Percentiles rank a stretch among this genome's conserved stretches.
These are phyloP conservation scores for Mungos mungo DNA, from an alignment of 2,113 vertebrate genomes.

Conservation along the genomic window DNA sequence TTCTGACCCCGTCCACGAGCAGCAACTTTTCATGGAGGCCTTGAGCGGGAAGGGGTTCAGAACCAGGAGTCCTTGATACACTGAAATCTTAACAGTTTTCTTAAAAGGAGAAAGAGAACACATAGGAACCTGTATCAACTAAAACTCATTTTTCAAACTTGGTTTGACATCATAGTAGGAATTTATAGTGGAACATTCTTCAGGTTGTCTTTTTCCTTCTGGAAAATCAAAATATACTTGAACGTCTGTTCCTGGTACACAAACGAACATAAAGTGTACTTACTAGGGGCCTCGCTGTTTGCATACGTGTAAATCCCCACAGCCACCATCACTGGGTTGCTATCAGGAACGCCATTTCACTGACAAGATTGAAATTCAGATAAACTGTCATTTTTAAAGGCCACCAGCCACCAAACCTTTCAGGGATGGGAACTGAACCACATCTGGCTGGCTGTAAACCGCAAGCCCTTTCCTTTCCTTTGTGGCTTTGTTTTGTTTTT, in stretches of 20 bases:
- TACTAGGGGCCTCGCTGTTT: background rate
- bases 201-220: background rate
- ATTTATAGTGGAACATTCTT: background rate
- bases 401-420: background rate
- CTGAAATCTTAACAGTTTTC: background rate
- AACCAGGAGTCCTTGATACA: background rate
- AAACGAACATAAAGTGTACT: background rate
- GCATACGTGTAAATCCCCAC: background rate
- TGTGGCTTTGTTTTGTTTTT: background rate
- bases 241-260: background rate
- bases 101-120: background rate
- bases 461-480: background rate
- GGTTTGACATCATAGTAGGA: background rate
- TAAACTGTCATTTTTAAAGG: background rate
- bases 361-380: background rate
- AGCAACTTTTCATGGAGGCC: background rate
- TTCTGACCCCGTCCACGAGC: background rate
- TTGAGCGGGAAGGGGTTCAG: background rate
- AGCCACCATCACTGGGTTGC: background rate
- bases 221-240: background rate
- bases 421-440: background rate
- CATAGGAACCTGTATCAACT: background rate
- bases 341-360: background rate
- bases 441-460: background rate
- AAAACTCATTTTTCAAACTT: background rate